Evolutionary conservation across 2,113 vertebrate genomes (phyloP).

Genomic region (Myiozetetes cayanensis): DNA sequence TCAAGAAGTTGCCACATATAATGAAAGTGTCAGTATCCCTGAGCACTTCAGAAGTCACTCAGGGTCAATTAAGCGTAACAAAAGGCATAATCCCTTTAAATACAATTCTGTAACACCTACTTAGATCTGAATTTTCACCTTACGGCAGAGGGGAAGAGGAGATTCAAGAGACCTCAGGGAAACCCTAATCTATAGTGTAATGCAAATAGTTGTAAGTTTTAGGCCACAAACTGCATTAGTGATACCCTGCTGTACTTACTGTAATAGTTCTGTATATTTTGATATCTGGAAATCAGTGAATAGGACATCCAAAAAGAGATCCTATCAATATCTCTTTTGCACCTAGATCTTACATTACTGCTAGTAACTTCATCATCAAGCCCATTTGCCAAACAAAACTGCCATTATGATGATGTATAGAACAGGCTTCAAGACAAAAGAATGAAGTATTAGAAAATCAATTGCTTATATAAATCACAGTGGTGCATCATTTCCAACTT

Average conservation of each 20-base stretch:
- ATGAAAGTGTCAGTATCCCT: not conserved
- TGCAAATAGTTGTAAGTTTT: not conserved
- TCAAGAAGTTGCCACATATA: not conserved
- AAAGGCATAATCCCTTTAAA: not conserved
- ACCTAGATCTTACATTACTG: not conserved
- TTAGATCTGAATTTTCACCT: not conserved
- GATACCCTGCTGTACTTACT: not conserved
- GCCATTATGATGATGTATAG: not conserved
- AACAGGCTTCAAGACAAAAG: not conserved
- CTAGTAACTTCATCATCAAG: not conserved
- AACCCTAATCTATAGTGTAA: not conserved
- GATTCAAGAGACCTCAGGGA: not conserved
- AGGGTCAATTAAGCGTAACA: not conserved
- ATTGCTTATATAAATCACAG: not conserved
- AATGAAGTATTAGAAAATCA: not conserved
- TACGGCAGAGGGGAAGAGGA: not conserved
- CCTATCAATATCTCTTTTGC: not conserved
- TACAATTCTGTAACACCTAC: not conserved
- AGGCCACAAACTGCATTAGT: not conserved
- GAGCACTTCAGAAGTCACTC: not conserved
- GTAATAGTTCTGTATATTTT: not conserved
- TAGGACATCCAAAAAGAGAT: not conserved
- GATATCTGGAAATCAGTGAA: not conserved
- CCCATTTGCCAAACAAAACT: not conserved
- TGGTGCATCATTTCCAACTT: not conserved